Conservation (phyloP, 2,113 vertebrate genomes). For the Clinocottus analis region DNA sequence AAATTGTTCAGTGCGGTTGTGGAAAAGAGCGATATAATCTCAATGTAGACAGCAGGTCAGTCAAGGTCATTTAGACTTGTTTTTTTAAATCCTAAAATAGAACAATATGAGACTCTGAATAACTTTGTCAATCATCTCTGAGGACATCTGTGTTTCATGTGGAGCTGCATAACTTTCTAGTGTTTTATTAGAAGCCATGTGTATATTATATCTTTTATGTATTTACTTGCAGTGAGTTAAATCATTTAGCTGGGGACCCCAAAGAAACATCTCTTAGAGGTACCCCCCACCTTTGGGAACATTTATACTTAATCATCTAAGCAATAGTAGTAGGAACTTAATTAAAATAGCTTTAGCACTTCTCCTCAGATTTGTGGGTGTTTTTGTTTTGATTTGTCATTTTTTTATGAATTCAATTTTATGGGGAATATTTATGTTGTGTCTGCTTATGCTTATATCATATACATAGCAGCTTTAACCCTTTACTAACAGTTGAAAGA, state of each 20-base stretch:
- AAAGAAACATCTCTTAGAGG: background rate
- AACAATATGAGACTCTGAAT: background rate
- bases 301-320: background rate
- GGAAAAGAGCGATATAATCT: conserved; percentile 22
- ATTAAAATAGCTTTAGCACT: background rate
- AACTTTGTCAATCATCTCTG: background rate
- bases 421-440: conserved; percentile 1
- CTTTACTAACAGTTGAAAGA: background rate
- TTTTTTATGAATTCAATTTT: background rate
- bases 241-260: background rate
- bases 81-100: conserved; percentile 3
- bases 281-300: background rate
- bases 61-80: conserved; percentile 19
- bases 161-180: background rate
- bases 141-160: background rate
- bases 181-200: conserved; percentile 9
- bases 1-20: conserved; percentile 34
- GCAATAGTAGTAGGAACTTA: background rate
- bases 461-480: conserved; percentile 4
- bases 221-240: conserved; percentile 23
- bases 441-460: conserved; percentile 15
- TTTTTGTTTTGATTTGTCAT: conserved; percentile 26
- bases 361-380: conserved; percentile 30
- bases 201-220: background rate
- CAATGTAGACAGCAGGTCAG: conserved; percentile 21